These are phyloP conservation scores for Tineola bisselliella DNA, from an alignment of 2,888 invertebrate genomes.

Conservation along the genomic window DNA sequence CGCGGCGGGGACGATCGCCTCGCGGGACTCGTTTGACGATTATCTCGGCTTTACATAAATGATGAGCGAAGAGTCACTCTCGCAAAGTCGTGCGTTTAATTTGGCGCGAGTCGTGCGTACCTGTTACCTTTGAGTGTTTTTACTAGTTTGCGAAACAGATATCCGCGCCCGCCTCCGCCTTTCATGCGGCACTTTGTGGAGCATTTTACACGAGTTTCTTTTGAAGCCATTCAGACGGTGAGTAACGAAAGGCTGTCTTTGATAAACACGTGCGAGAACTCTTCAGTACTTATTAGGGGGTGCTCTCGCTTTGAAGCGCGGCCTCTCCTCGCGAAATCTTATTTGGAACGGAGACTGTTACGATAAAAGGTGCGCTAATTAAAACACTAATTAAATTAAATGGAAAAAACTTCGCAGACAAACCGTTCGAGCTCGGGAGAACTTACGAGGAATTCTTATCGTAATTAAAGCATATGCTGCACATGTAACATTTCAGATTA, in stretches of 20 bases:
- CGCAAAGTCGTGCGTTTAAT: conserved; percentile 32
- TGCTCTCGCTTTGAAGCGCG: conserved; percentile 63
- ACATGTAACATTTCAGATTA: too few species aligned
- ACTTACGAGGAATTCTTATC: too few species aligned
- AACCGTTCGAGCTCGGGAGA: too few species aligned
- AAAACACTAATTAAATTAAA: conserved; percentile 67
- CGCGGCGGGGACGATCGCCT: conserved; percentile 29
- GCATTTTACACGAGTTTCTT: conserved; percentile 69
- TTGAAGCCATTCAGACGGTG: conserved; percentile 69
- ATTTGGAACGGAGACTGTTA: conserved; percentile 61
- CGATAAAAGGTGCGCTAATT: conserved; percentile 65
- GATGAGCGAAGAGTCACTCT: conserved; percentile 37
- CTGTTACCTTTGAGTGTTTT: conserved; percentile 58
- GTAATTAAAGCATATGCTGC: too few species aligned
- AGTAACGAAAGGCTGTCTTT: conserved; percentile 70
- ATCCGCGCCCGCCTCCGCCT: conserved; percentile 67
- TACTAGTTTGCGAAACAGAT: conserved; percentile 69
- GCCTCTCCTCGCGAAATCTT: conserved; percentile 65
- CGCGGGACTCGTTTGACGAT: conserved; percentile 40
- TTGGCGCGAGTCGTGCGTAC: conserved; percentile 62
- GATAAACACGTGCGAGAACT: conserved; percentile 69
- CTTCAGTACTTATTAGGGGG: conserved; percentile 69
- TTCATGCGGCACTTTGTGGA: conserved; percentile 68
- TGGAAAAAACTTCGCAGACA: conserved; percentile 35
- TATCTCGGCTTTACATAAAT: conserved; percentile 46